Conservation (phyloP, 2,888 invertebrate species). For the Clanis bilineata region DNA sequence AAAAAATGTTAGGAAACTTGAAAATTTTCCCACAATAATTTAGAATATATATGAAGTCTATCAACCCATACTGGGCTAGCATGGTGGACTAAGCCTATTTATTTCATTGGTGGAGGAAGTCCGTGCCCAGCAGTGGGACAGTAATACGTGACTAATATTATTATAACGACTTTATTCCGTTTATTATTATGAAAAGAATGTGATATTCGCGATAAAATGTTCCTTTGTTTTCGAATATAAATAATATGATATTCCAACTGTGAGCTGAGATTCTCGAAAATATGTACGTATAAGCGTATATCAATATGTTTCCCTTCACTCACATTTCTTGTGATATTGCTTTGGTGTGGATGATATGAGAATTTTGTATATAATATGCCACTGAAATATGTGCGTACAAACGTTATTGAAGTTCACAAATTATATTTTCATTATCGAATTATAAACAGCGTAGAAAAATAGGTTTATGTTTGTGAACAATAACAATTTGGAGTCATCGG, state of each 20-base stretch:
- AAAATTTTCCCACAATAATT: too few species aligned
- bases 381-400: neutral
- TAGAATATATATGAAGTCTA: too few species aligned
- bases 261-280: neutral
- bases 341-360: neutral
- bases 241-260: neutral
- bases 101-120: too few species aligned
- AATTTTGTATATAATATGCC: neutral
- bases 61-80: too few species aligned
- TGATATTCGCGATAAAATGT: neutral
- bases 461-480: neutral
- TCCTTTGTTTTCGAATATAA: neutral
- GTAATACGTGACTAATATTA: too few species aligned
- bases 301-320: slow-evolving; percentile 1
- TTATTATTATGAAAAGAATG: neutral
- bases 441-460: neutral
- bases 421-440: neutral
- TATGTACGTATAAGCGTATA: neutral
- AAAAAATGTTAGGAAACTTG: too few species aligned
- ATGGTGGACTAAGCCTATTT: too few species aligned
- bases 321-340: neutral
- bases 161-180: too few species aligned
- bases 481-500: neutral
- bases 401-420: neutral
- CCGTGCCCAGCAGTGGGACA: too few species aligned